A percentile compares a stretch with the other conserved stretches of the same genome.
Evolutionary conservation across 2,113 vertebrate genomes (phyloP).

Genomic region (Mastomys natalensis): DNA sequence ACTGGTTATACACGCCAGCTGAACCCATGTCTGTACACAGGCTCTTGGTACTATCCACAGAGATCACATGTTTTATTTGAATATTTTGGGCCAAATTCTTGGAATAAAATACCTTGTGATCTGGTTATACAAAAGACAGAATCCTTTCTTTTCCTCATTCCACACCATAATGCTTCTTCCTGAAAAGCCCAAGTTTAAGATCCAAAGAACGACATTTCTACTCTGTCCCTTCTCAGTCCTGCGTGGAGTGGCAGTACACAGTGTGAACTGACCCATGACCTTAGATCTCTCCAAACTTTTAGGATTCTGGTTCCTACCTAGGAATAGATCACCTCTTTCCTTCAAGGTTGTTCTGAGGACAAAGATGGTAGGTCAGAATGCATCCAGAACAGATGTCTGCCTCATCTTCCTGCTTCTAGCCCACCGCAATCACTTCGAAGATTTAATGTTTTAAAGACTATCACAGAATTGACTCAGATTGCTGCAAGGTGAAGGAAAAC

Average conservation of each 20-base stretch:
- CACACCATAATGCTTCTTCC: slow-evolving; percentile 39
- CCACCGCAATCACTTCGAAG: neutral
- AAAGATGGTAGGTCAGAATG: slow-evolving; percentile 25
- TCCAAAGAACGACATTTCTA: slow-evolving; percentile 55
- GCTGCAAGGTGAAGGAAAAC: slow-evolving; percentile 13
- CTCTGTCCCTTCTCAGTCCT: slow-evolving; percentile 25
- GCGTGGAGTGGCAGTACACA: neutral
- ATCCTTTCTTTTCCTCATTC: neutral
- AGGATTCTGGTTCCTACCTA: slow-evolving; percentile 60
- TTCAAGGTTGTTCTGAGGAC: neutral
- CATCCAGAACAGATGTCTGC: neutral
- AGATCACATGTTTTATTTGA: slow-evolving; percentile 2
- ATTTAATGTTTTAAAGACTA: slow-evolving; percentile 8
- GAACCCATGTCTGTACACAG: neutral
- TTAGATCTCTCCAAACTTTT: slow-evolving; percentile 33
- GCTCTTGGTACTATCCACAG: neutral
- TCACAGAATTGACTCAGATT: neutral
- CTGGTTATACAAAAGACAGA: slow-evolving; percentile 11
- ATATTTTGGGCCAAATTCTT: slow-evolving; percentile 38
- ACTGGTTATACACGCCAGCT: neutral
- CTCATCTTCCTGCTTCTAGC: neutral
- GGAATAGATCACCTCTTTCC: slow-evolving; percentile 44
- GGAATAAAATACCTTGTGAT: slow-evolving; percentile 11
- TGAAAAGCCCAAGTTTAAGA: slow-evolving; percentile 48
- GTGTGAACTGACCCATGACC: neutral